These are phyloP conservation scores for Rhinopithecus roxellana DNA, from an alignment of 2,113 vertebrate genomes.

Conservation along the genomic window DNA sequence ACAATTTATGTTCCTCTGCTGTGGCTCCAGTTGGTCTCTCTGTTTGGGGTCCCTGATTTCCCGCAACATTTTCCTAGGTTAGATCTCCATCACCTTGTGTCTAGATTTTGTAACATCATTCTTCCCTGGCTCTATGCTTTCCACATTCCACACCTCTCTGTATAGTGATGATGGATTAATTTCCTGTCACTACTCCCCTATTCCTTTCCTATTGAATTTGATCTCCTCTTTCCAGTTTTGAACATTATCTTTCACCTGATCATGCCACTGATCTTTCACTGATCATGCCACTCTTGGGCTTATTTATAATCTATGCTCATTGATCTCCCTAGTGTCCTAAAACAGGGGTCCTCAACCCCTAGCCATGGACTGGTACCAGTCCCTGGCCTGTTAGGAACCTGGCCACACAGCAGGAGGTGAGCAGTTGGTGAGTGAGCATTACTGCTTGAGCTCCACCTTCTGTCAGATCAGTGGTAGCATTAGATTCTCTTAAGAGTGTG, in stretches of 20 bases:
- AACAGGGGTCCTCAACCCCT: too few species aligned
- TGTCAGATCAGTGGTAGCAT: too few species aligned
- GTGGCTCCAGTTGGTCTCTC: too few species aligned
- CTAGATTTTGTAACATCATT: background rate
- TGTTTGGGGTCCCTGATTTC: too few species aligned
- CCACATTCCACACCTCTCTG: background rate
- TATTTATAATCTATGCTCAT: background rate
- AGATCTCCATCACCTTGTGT: background rate
- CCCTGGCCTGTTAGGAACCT: too few species aligned
- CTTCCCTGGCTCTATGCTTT: background rate
- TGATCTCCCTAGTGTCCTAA: background rate
- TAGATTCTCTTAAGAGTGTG: too few species aligned
- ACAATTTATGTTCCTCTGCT: too few species aligned
- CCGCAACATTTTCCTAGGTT: background rate
- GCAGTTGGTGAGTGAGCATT: too few species aligned
- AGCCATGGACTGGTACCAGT: too few species aligned
- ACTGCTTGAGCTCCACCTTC: too few species aligned
- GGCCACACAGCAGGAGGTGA: too few species aligned
- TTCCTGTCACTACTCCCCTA: background rate
- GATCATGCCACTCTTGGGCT: background rate
- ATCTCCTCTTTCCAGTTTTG: background rate
- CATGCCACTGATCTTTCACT: background rate
- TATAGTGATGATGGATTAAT: background rate
- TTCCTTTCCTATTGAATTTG: background rate
- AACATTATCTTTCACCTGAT: background rate